Evolutionary conservation across 2,113 vertebrate genomes (phyloP).

Genomic region (Trachemys scripta): DNA sequence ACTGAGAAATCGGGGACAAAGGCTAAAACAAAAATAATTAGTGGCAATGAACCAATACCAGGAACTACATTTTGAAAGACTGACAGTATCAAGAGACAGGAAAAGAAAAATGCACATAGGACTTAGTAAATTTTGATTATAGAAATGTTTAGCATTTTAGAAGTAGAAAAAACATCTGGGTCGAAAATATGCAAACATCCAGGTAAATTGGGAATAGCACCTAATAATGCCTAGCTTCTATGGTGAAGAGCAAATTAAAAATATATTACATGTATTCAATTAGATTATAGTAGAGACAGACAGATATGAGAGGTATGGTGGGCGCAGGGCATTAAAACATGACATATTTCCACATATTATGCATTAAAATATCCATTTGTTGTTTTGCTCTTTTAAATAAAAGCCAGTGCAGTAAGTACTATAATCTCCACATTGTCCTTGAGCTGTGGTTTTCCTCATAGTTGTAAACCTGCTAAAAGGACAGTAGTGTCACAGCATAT

Average conservation of each 20-base stretch:
- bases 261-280: slow-evolving; percentile 51
- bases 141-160: slow-evolving; percentile 64
- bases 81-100: slow-evolving; percentile 56
- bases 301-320: neutral
- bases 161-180: neutral
- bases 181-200: slow-evolving; percentile 32
- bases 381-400: neutral
- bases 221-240: slow-evolving; percentile 43
- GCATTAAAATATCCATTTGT: slow-evolving; percentile 29
- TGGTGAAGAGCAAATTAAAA: slow-evolving; percentile 27
- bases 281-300: slow-evolving; percentile 13
- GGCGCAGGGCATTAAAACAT: neutral
- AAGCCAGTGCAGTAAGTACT: neutral
- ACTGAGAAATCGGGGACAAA: slow-evolving; percentile 63
- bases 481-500: neutral
- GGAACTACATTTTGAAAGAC: slow-evolving; percentile 57
- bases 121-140: slow-evolving; percentile 58
- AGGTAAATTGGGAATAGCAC: slow-evolving; percentile 32
- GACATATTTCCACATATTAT: slow-evolving; percentile 17
- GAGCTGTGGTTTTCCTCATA: slow-evolving; percentile 26
- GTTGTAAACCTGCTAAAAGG: neutral
- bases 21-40: slow-evolving; percentile 76
- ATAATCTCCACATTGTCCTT: neutral
- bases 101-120: slow-evolving; percentile 38
- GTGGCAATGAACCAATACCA: slow-evolving; percentile 61